A percentile compares a stretch with the other conserved stretches of the same genome.
phyloP scores from a whole-genome alignment of 2,113 vertebrate species.

The Atractosteus spatula region DNA sequence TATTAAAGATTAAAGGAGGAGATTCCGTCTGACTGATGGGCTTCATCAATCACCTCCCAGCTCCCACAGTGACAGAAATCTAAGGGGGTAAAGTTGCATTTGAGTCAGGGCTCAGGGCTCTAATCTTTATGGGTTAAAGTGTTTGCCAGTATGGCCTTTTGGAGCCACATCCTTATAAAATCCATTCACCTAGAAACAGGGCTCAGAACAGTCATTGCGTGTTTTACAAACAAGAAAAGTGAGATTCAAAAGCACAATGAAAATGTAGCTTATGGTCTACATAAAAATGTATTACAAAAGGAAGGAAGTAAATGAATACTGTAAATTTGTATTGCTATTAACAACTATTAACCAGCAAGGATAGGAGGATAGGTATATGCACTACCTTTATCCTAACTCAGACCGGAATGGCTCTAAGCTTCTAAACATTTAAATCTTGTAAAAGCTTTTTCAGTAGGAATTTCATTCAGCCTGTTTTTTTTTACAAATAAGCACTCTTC shows the following conservation, averaged over 20 bases:
- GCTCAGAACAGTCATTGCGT: slow-evolving; percentile 13
- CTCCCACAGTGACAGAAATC: slow-evolving; percentile 57
- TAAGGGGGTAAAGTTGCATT: slow-evolving; percentile 37
- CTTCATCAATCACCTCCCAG: slow-evolving; percentile 69
- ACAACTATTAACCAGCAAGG: no score
- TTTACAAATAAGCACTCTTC: neutral
- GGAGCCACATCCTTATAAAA: slow-evolving; percentile 46
- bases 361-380: no score
- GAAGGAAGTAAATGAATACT: no score
- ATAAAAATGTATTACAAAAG: slow-evolving; percentile 6
- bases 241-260: neutral
- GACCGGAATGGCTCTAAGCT: neutral
- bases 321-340: no score
- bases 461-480: neutral
- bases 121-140: slow-evolving; percentile 74
- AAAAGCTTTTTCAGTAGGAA: neutral
- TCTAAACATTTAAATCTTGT: slow-evolving; percentile 7
- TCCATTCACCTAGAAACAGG: slow-evolving; percentile 52
- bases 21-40: slow-evolving; percentile 65
- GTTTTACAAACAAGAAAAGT: no score
- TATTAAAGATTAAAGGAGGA: slow-evolving; percentile 71
- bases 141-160: slow-evolving; percentile 46
- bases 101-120: slow-evolving; percentile 57
- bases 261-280: neutral
- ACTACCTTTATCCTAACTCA: neutral